Base-by-base conservation (phyloP, 2,888 invertebrate genomes). In the Pterostichus niger region DNA sequence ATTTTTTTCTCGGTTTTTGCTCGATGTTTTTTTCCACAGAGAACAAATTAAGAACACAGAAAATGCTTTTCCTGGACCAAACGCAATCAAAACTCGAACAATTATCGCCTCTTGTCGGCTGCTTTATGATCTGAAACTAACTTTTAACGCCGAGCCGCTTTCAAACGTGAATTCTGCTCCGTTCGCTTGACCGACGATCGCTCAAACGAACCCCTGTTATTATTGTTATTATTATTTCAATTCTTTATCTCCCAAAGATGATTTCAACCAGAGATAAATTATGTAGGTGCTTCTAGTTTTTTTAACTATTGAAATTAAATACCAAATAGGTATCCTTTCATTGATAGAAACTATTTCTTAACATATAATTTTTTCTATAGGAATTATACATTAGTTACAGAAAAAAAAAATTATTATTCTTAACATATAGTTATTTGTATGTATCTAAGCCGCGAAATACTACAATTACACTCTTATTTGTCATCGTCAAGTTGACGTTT, bases 71-170 rank as follows among this genome's bases (percentile, higher is more conserved):
- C 82, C 59, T 75, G 73, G 52, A 46, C 82, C 82, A 82, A 75
- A 82, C 82, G 75, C 82, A 82, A 82, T 82, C 82, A 82, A 82
- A 82, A 82, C 82, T 73, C 82, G 33, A 82, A 82, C 82, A 82
- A 82, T 82, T 82, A 82, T 82, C 82, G 82, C 82, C 82, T 82
- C 82, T 75, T 82, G 82, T 75, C 61, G 56, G 61, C 59, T 82
- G 75, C 82, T 82, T 82, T 82, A 82, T 82, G 82, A 82, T 82
- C 75, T 73, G 75, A 82, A 82, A 82, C 82, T 64, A 82, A 82
- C 75, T 82, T 82, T 68, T 75, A 77, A 81, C 75, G 82, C 82
- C 49, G 33, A 1, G 71, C 35, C 49, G 71, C 40, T 81, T 73
- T 71, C 59, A 46, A 79, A 61, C 81, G 81, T 33, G 75, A 49